Evolutionary conservation across 2,888 invertebrate genomes (phyloP), one percentile per base, ranked within the genome.

Genomic region (Plagodis pulveraria): DNA sequence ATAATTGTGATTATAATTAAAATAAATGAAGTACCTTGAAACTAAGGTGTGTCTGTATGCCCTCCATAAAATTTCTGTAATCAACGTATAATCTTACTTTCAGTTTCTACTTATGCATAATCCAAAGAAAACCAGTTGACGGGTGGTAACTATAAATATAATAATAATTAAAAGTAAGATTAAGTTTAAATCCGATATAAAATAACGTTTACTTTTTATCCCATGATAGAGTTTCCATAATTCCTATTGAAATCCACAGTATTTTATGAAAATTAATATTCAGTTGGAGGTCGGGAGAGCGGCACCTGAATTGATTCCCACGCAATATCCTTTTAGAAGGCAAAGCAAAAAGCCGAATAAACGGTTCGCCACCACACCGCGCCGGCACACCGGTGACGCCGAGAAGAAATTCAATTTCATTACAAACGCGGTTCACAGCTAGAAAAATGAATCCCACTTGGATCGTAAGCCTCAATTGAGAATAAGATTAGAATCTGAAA

Each of bases 251-350:
- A 67, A 66, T 67, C 57, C 0, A 44, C 44, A 62, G 65, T 72
- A 74, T 73, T 76, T 74, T 73, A 79, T 80, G 73, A 80, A 76
- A 80, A 83, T 84, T 84, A 80, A 86, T 84, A 86, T 87, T 84
- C 83, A 80, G 72, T 73, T 69, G 65, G 70, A 74, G 72, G 76
- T 80, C 73, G 73, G 72, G 76, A 81, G 73, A 74, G 75, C 77
- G 79, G 76, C 88, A 89, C 84, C 89, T 89, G 89, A 86, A 85
- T 87, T 81, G 81, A 87, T 89, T 89, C 87, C 83, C 87, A 89
- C 85, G 87, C 87, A 90, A 91, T 89, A 90, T 88, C 84, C 86
- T 86, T 84, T 86, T 81, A 74, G 78, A 80, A 83, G 81, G 76
- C 74, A 81, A 82, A 83, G 87, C 85, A 88, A 89, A 88, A 90